These are phyloP conservation scores for Mamestra configurata DNA, from an alignment of 1,140 invertebrate species.

Conservation along the genomic window DNA sequence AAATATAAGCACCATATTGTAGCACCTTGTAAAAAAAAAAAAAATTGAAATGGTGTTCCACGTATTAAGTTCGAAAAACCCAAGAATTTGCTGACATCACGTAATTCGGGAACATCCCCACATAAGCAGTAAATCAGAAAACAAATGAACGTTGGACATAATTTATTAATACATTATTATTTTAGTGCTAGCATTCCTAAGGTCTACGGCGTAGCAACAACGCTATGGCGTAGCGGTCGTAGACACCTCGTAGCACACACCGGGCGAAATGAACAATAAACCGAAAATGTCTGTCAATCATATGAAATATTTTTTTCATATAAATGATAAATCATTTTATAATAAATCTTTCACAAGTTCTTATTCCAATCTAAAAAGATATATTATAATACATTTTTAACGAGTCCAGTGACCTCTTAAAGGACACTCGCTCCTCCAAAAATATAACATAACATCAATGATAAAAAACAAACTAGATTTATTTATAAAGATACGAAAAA, in stretches of 20 bases:
- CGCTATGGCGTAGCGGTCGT: not conserved
- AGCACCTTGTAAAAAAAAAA: no score
- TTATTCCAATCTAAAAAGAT: not conserved
- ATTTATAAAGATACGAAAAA: not conserved
- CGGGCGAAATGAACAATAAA: not conserved
- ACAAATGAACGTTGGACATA: no score
- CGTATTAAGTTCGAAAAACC: no score
- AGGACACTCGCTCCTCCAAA: not conserved
- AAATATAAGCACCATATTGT: no score
- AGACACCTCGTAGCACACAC: not conserved
- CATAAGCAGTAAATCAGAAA: no score
- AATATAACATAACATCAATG: not conserved
- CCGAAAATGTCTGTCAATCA: not conserved
- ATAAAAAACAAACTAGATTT: not conserved
- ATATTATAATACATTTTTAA: constrained; percentile 26
- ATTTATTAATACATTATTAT: not conserved
- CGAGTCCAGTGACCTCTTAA: not conserved
- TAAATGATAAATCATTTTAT: not conserved
- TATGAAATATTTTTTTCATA: not conserved
- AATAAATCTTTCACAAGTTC: not conserved
- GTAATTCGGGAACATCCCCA: no score
- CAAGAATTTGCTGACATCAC: no score
- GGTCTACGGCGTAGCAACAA: not conserved
- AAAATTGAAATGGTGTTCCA: no score
- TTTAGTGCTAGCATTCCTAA: not conserved